A percentile compares a stretch with the other conserved stretches of the same genome.
phyloP scores from a whole-genome alignment of 2,113 vertebrate species.

The Callipepla californica region DNA sequence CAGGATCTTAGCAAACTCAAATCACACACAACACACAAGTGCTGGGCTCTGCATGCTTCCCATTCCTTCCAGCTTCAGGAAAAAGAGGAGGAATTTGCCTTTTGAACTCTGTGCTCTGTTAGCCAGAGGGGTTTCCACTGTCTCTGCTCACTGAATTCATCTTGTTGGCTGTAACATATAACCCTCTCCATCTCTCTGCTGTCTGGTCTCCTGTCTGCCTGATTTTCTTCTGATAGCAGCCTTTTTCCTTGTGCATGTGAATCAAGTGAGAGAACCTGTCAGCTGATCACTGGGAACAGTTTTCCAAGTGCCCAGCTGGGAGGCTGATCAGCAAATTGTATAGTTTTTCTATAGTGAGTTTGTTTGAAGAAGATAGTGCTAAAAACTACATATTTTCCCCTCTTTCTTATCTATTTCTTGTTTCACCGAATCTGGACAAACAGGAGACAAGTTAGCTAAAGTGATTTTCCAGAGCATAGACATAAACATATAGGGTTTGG shows the following conservation, averaged over 20 bases:
- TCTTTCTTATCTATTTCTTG: neutral
- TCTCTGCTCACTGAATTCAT: neutral
- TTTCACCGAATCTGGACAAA: neutral
- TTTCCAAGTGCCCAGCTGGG: neutral
- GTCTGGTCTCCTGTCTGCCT: neutral
- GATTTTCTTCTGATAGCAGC: neutral
- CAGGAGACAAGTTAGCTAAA: neutral
- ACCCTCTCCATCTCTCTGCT: neutral
- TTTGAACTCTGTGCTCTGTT: neutral
- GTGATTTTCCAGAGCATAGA: neutral
- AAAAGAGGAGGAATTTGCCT: neutral
- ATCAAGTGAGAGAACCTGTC: neutral
- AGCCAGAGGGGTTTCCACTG: neutral
- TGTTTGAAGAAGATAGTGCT: neutral
- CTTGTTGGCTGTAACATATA: neutral
- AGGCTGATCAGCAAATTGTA: neutral
- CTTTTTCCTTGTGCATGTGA: neutral
- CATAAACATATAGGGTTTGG: neutral
- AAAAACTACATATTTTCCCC: neutral
- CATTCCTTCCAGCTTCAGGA: neutral
- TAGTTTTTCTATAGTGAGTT: neutral
- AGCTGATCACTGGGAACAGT: neutral
- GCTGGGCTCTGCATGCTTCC: neutral
- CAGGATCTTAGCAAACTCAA: neutral
- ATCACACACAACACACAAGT: neutral